Evolutionary conservation across 2,888 invertebrate genomes (phyloP), one percentile per base, ranked within the genome.

Genomic region (Baccha elongata): DNA sequence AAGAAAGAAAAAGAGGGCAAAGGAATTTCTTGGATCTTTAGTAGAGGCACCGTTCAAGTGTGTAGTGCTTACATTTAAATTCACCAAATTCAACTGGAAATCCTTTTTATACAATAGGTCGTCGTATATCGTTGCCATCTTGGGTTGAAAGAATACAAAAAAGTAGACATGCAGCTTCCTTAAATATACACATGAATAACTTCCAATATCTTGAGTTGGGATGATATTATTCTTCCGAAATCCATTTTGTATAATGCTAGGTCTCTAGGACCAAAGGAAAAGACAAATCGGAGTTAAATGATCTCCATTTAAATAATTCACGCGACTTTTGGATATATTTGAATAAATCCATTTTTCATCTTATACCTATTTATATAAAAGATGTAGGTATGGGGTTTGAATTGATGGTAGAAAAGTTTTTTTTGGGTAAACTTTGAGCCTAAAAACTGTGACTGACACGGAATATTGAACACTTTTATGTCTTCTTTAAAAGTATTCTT

Each of bases 181-280:
- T 79, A 67, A 79, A 53, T 67, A 68, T 73, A 48, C 79, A 73
- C 79, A 68, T 79, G 79, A 79, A 68, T 79, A 55, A 62, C 32
- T 79, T 79, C 60, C 72, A 67, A 79, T 79, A 79, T 19, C 60
- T 50, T 46, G 42, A 65, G 42, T n/a, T 15, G 13, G 29, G 40
- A 29, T 55, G 7, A 32, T 40, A 58, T 2, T 23, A 23, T 21
- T 13, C 10, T 67, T 21, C 35, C 0, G 1, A 40, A n/a, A n/a
- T n/a, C n/a, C n/a, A n/a, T n/a, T n/a, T n/a, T n/a, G n/a, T n/a
- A n/a, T 23, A 23, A 4, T 23, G 3, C 23, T 23, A 23, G 23
- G 5, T 4, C 23, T 5, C 23, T 5, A 23, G 23, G 23, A 55
- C 55, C 55, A 13, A 21, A 35, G 37, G 29, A 19, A 17, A 29